phyloP scores from a whole-genome alignment of 1,140 invertebrate genomes.

The Zaprionus nigranus region DNA sequence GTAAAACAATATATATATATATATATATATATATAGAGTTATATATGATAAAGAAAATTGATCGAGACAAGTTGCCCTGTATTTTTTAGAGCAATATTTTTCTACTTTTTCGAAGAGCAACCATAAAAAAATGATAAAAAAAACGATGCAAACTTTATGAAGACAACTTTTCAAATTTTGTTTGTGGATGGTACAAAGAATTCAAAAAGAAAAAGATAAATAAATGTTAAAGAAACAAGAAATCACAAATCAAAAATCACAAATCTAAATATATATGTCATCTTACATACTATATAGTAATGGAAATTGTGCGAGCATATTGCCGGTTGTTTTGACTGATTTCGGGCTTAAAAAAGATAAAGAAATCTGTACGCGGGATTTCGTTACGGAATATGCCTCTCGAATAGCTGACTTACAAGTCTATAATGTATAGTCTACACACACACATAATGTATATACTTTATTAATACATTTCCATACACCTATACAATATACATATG shows the following conservation, averaged over 20 bases:
- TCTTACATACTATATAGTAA: neutral
- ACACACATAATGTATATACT: conserved; percentile 19
- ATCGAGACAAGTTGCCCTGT: conserved; percentile 59
- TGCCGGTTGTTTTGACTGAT: conserved; percentile 42
- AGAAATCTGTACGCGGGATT: conserved; percentile 1
- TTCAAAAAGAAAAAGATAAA: conserved; percentile 4
- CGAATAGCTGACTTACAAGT: conserved; percentile 30
- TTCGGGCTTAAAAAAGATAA: conserved; percentile 16
- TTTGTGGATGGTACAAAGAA: conserved; percentile 34
- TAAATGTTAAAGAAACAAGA: conserved; percentile 3
- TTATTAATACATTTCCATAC: conserved; percentile 11
- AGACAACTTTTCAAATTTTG: conserved; percentile 25
- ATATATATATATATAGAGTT: conserved; percentile 28
- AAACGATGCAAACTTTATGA: neutral
- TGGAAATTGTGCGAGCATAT: conserved; percentile 15
- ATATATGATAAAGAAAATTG: conserved; percentile 23
- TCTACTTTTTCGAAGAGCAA: conserved; percentile 74
- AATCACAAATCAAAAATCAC: conserved; percentile 15
- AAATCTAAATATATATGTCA: conserved; percentile 16
- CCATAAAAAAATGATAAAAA: conserved; percentile 25
- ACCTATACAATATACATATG: conserved; percentile 6
- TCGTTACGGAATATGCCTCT: conserved; percentile 24
- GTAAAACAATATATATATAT: conserved; percentile 23
- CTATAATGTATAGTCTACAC: conserved; percentile 26
- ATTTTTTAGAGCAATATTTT: conserved; percentile 81